Base-by-base conservation (phyloP, 2,113 vertebrate species). In the Acanthochromis polyacanthus region DNA sequence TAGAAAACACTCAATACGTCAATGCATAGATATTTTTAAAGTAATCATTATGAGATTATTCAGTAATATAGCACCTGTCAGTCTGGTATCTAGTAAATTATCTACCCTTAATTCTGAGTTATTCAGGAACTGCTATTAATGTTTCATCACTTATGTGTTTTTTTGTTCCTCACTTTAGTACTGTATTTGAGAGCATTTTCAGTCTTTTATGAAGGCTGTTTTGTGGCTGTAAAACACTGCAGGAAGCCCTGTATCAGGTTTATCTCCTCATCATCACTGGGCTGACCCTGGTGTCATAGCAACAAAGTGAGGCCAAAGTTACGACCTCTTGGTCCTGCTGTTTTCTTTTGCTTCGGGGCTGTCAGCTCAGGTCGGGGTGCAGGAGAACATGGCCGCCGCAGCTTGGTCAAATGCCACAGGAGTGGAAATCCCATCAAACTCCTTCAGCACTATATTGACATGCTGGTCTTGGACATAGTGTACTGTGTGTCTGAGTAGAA, bases 371-470 rank as follows among this genome's bases (percentile, higher is more conserved):
- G 68, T 61, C 76, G 72, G 75, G 68, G 51, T 65, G 71, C 52
- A 73, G 50, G 46, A 48, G 32, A 63, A 68, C 81, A 46, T 22
- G 51, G 15, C 17, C 25, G 10, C 17, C 22, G 61, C 46, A 80
- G 61, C 14, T 1, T 0, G 30, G 57, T 43, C 68, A 76, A 71
- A 81, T 46, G 73, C 72, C 28, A 15, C 58, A 51, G 56, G 46
- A 79, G 36, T 28, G n/a, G 60, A 81, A 86, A 72, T 64, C 17
- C 61, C 8, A 80, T 83, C 69, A 72, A 73, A 77, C 58, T 6
- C 4, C 40, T 51, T 70, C 82, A 40, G 61, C 71, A 80, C 36
- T 32, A 48, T 66, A 65, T 30, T 57, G 64, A 63, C 63, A 57
- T n/a, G 30, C 20, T 28, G 22, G 32, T 65, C 59, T 43, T 48